Evolutionary conservation across 2,797 vertebrate genomes (phyloP), one percentile per base, ranked within the genome.

Genomic region (Anguilla anguilla): DNA sequence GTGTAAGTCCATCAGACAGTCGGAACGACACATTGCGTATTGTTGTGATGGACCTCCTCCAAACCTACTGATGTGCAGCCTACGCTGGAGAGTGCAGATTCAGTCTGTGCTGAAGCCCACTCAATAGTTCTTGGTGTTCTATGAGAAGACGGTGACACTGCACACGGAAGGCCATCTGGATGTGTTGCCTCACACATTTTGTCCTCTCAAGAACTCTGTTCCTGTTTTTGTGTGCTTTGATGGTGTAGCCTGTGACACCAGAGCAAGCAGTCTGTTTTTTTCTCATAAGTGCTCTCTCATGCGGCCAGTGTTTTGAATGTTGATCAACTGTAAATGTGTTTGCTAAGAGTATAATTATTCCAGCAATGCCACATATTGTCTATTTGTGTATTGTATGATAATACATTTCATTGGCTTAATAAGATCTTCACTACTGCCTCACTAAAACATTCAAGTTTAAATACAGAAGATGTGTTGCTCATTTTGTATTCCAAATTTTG

Each of bases 151-250:
- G 35, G 74, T 43, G 74, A 77, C 39, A 35, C 74, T 17, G 74
- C 74, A 43, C 35, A 15, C 74, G 35, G 13, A 77, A 39, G 35
- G 74, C 74, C 74, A 77, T 77, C 74, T 77, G 74, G 74, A 4
- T 77, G 39, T 43, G 39, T 77, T 77, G 35, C 74, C 43, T 5
- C 15, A 43, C 74, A 77, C 74, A 43, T 43, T 77, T 43, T 77
- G 74, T 77, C 74, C 35, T 77, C 35, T 43, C 74, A 19, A 77
- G 74, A 43, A 77, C 74, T 77, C 35, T 39, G 74, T 43, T 74
- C 69, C 69, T 77, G 74, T 77, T 43, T 77, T 43, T 77, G 74
- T 43, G 74, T 17, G 74, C 74, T 77, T 77, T 77, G 74, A 77
- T 77, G 74, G 74, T 77, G 15, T 3, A 77, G 74, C 35, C 35